phyloP scores from a whole-genome alignment of 2,888 invertebrate genomes.

The Pantelozetes paolii region DNA sequence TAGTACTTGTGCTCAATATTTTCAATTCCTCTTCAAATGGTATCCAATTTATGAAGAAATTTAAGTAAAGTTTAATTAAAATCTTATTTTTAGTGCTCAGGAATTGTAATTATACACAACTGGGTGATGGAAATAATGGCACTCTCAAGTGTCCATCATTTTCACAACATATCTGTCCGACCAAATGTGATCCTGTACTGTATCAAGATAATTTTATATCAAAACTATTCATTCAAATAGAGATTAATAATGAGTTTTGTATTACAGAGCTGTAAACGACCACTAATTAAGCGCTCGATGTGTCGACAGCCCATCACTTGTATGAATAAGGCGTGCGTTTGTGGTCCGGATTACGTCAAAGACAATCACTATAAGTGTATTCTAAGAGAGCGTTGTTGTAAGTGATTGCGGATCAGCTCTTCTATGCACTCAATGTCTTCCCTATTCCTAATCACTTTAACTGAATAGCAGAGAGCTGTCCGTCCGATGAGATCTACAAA shows the following conservation, averaged over 20 bases:
- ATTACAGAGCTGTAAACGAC: conserved; percentile 15
- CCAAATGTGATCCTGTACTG: conserved; percentile 30
- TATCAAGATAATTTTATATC: not conserved
- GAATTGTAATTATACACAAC: conserved; percentile 6
- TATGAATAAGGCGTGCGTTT: not conserved
- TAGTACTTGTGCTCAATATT: not conserved
- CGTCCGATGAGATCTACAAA: conserved; percentile 18
- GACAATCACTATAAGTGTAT: conserved; percentile 9
- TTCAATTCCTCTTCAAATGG: conserved; percentile 10
- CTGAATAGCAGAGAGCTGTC: conserved; percentile 36
- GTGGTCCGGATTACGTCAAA: conserved; percentile 32
- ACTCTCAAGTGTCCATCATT: conserved; percentile 1
- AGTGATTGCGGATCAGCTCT: not conserved
- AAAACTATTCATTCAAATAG: not conserved
- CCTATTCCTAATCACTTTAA: not conserved
- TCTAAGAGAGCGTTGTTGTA: conserved; percentile 27
- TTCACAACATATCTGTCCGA: conserved; percentile 24
- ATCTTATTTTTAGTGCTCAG: not conserved
- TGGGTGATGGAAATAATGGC: not conserved
- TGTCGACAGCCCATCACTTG: conserved; percentile 28
- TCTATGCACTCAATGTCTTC: no score
- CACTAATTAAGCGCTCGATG: conserved; percentile 28
- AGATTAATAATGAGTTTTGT: not conserved
- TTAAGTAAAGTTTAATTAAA: not conserved
- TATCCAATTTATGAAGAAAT: not conserved